Evolutionary conservation across 2,797 vertebrate species (phyloP).

Genomic region (Columba guinea): DNA sequence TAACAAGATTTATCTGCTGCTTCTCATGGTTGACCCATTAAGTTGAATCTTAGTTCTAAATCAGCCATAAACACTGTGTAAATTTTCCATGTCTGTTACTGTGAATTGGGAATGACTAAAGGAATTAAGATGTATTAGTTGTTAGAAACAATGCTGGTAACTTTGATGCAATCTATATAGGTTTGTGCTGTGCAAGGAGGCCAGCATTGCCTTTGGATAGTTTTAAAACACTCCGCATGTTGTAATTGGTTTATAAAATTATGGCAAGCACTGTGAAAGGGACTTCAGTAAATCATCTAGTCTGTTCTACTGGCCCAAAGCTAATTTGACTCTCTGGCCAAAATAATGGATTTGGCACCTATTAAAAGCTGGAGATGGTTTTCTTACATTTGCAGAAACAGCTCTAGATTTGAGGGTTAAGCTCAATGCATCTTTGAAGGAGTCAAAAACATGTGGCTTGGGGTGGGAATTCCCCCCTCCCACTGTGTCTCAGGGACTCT

Average conservation of each 20-base stretch:
- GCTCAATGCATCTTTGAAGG: not conserved
- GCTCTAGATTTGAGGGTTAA: not conserved
- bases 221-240: not conserved
- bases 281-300: not conserved
- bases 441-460: not conserved
- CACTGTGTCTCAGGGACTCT: not conserved
- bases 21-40: not conserved
- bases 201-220: not conserved
- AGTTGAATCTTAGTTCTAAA: not conserved
- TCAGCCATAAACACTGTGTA: not conserved
- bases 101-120: not conserved
- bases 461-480: not conserved
- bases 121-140: not conserved
- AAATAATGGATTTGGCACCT: not conserved
- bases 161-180: not conserved
- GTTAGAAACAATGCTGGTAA: not conserved
- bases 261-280: not conserved
- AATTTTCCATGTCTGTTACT: not conserved
- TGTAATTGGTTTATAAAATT: not conserved
- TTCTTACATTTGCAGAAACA: not conserved
- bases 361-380: not conserved
- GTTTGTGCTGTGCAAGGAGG: fast-evolving
- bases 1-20: not conserved
- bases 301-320: not conserved
- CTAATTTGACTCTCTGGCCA: not conserved